These are phyloP conservation scores for Pluvianellus socialis DNA, from an alignment of 2,113 vertebrate genomes.

Conservation along the genomic window DNA sequence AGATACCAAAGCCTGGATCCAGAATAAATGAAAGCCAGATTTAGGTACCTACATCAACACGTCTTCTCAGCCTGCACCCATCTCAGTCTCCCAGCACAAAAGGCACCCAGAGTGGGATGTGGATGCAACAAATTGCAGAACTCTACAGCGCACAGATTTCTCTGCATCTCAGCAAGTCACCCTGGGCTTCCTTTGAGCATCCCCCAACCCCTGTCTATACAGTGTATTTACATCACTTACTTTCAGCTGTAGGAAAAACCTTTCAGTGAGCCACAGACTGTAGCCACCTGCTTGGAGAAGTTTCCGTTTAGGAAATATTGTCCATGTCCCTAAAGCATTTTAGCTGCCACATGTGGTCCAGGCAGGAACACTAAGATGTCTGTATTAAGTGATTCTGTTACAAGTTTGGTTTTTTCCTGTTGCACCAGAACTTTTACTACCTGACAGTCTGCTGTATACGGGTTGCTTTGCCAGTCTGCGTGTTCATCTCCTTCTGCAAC, in stretches of 20 bases:
- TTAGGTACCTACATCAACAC: not conserved
- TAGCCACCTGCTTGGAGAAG: not conserved
- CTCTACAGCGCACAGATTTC: not conserved
- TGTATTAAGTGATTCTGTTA: not conserved
- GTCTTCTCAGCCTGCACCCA: not conserved
- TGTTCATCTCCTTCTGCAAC: not conserved
- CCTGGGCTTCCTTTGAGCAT: not conserved
- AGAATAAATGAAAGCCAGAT: not conserved
- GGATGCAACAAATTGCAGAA: not conserved
- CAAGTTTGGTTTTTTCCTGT: not conserved
- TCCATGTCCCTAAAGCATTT: not conserved
- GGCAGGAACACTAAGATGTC: not conserved
- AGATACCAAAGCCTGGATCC: not conserved
- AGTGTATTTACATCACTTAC: not conserved
- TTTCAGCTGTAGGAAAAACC: not conserved
- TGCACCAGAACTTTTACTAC: not conserved
- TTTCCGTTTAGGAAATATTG: not conserved
- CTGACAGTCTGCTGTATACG: not conserved
- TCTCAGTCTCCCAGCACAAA: not conserved
- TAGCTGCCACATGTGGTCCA: not conserved
- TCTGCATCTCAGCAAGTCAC: not conserved
- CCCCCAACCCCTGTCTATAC: not conserved
- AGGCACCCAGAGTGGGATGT: not conserved
- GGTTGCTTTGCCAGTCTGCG: not conserved
- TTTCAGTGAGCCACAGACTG: not conserved